These are phyloP conservation scores for Myzus persicae DNA, from an alignment of 1,140 invertebrate species.

Conservation along the genomic window DNA sequence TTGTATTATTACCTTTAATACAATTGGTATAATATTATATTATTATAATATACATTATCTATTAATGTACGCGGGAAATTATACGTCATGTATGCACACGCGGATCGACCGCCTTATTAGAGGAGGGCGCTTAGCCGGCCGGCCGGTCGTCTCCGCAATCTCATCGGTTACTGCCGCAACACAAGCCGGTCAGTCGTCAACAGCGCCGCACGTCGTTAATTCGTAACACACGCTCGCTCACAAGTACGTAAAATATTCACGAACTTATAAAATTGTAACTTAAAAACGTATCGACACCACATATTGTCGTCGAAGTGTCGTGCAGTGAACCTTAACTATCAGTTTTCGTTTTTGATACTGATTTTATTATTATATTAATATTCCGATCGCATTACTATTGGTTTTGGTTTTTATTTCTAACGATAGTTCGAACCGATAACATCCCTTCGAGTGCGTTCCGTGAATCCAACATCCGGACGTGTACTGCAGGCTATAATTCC, in stretches of 20 bases:
- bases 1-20: no score
- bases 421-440: not conserved
- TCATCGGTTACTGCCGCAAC: not conserved
- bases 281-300: not conserved
- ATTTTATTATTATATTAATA: no score
- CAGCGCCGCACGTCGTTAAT: not conserved
- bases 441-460: not conserved
- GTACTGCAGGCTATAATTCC: not conserved
- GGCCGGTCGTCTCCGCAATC: not conserved
- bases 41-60: no score
- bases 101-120: not conserved
- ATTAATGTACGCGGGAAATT: no score
- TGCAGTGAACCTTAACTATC: not conserved
- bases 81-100: not conserved
- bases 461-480: not conserved
- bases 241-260: not conserved
- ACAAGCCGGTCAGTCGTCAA: constrained; percentile 26
- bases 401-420: not conserved
- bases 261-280: not conserved
- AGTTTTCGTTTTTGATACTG: not conserved
- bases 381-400: not conserved
- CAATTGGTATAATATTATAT: no score
- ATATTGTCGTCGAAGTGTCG: not conserved
- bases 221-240: not conserved
- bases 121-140: not conserved